These are phyloP conservation scores for Lagodon rhomboides DNA, from an alignment of 2,797 vertebrate species.

Conservation along the genomic window DNA sequence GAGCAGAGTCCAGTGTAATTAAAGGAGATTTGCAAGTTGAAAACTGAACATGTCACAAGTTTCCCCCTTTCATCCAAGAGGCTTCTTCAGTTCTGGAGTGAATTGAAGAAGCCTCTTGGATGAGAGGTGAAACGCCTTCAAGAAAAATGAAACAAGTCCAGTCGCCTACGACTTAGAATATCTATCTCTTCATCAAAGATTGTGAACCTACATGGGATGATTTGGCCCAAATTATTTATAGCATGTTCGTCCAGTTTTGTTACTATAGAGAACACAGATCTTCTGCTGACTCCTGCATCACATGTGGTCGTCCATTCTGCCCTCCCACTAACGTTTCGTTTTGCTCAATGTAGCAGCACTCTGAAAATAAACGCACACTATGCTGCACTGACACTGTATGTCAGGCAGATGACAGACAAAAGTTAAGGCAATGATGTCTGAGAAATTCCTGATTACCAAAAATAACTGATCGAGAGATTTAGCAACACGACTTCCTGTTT, in stretches of 20 bases:
- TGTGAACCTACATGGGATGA: not conserved
- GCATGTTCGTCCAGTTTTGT: not conserved
- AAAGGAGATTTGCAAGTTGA: conserved; percentile 19
- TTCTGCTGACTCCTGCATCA: not conserved
- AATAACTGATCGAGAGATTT: not conserved
- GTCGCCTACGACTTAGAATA: too few relatives aligned
- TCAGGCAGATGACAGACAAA: conserved; percentile 10
- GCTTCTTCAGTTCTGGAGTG: too few relatives aligned
- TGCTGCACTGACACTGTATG: conserved; percentile 3
- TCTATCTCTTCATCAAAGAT: not conserved
- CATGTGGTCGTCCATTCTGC: not conserved
- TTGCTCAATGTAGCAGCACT: not conserved
- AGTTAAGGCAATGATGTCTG: not conserved
- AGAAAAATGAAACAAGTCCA: too few relatives aligned
- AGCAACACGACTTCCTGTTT: not conserved
- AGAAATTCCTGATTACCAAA: not conserved
- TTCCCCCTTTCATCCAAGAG: too few relatives aligned
- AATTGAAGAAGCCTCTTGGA: too few relatives aligned
- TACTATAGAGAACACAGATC: not conserved
- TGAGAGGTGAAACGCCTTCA: too few relatives aligned
- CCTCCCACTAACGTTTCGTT: conserved; percentile 7
- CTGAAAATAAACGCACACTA: conserved; percentile 11
- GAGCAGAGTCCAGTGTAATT: conserved; percentile 10
- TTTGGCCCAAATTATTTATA: not conserved
- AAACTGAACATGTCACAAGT: too few relatives aligned